Conservation (phyloP, 2,113 vertebrate species). For the Eulacestoma nigropectus region DNA sequence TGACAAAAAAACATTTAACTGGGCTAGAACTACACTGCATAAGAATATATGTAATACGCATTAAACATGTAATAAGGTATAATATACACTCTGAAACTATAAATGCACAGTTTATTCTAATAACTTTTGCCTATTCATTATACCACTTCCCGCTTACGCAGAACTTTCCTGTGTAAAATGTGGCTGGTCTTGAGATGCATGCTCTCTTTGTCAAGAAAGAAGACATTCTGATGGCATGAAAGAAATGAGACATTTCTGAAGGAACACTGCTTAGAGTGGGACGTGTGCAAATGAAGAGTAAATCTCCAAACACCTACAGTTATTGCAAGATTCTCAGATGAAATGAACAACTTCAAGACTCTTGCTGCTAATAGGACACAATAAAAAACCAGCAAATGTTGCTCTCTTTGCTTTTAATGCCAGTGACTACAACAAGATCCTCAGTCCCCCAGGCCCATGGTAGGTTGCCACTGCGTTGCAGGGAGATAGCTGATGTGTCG, state of each 20-base stretch:
- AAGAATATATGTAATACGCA: background rate
- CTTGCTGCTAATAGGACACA: background rate
- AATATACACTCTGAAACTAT: background rate
- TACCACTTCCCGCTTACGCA: background rate
- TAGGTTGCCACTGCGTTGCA: background rate
- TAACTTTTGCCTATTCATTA: background rate
- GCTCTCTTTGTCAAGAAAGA: background rate
- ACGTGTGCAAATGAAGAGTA: background rate
- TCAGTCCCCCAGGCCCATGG: background rate
- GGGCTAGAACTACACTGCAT: background rate
- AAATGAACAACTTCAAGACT: background rate
- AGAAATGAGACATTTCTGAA: background rate
- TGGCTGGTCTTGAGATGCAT: background rate
- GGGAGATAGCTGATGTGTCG: background rate
- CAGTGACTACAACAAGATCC: background rate
- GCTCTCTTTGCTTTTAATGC: background rate
- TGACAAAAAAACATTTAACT: background rate
- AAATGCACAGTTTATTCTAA: background rate
- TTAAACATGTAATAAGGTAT: too few relatives aligned
- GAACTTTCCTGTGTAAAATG: background rate
- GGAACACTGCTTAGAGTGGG: background rate
- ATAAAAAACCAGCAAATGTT: background rate
- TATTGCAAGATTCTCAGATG: background rate
- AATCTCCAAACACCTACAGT: background rate
- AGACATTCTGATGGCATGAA: background rate